Percentiles rank a stretch among this genome's conserved stretches.
These are phyloP conservation scores for Leptobrachium leishanense DNA, from an alignment of 2,113 vertebrate species.

Conservation along the genomic window DNA sequence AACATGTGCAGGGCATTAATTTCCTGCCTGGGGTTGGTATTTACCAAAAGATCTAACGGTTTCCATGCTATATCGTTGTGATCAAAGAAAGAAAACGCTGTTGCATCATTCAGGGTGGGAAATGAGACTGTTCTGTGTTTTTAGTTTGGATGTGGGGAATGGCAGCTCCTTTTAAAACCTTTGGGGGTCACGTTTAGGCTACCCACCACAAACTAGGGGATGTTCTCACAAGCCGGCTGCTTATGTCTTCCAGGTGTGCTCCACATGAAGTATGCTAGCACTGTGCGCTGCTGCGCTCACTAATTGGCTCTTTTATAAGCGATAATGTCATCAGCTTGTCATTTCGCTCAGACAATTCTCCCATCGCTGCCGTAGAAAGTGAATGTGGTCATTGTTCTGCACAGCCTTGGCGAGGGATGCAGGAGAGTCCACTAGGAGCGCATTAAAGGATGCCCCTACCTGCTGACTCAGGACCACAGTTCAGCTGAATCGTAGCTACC, in stretches of 20 bases:
- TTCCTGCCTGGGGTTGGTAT: slow-evolving; percentile 7
- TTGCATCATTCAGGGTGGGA: neutral
- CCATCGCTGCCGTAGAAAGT: neutral
- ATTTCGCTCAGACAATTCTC: slow-evolving; percentile 2
- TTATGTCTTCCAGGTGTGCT: slow-evolving; percentile 4
- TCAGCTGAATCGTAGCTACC: slow-evolving; percentile 28
- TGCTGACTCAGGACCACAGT: slow-evolving; percentile 20
- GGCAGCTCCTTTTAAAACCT: no score
- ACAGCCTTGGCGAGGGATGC: neutral
- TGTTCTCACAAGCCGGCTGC: neutral
- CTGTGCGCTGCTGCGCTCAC: neutral
- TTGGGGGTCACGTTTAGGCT: no score
- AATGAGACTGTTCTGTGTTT: neutral
- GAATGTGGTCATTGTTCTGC: slow-evolving; percentile 25
- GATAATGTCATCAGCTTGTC: slow-evolving; percentile 31
- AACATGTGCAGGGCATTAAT: slow-evolving; percentile 34
- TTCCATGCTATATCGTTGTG: slow-evolving; percentile 13
- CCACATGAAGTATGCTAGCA: neutral
- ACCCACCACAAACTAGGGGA: no score
- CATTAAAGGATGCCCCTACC: slow-evolving; percentile 20
- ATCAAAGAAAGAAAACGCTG: neutral
- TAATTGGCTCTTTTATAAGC: neutral
- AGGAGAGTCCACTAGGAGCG: neutral
- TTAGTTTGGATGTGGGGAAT: no score
- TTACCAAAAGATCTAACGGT: neutral